Conservation (phyloP, 2,888 invertebrate genomes). For the Apocheima hispidaria region DNA sequence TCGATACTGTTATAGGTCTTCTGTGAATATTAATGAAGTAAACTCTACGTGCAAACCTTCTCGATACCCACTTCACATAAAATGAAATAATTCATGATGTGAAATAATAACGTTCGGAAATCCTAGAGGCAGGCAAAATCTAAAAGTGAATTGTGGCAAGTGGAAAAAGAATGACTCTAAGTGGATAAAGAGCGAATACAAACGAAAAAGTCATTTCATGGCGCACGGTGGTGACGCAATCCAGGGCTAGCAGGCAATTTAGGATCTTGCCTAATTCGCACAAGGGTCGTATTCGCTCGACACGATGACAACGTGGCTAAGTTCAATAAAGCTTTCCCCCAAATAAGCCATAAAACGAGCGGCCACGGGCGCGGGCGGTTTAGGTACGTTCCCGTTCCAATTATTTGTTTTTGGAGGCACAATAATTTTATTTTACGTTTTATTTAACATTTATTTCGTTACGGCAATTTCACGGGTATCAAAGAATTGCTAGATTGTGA, state of each 20-base stretch:
- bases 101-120: slow-evolving; percentile 72
- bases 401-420: slow-evolving; percentile 86
- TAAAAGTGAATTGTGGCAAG: slow-evolving; percentile 85
- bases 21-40: neutral
- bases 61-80: neutral
- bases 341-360: slow-evolving; percentile 85
- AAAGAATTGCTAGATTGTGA: slow-evolving; percentile 85
- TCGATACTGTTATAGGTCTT: slow-evolving; percentile 1
- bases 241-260: slow-evolving; percentile 51
- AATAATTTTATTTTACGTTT: slow-evolving; percentile 86
- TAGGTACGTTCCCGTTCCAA: slow-evolving; percentile 79
- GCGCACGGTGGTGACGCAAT: slow-evolving; percentile 77
- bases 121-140: slow-evolving; percentile 69
- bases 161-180: slow-evolving; percentile 84
- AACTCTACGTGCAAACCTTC: slow-evolving; percentile 2
- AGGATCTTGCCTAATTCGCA: slow-evolving; percentile 54
- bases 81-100: slow-evolving; percentile 64
- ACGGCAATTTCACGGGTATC: slow-evolving; percentile 86
- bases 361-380: slow-evolving; percentile 78
- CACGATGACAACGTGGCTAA: slow-evolving; percentile 75
- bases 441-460: slow-evolving; percentile 87
- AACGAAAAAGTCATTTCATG: slow-evolving; percentile 86
- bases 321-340: slow-evolving; percentile 86
- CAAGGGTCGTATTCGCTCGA: slow-evolving; percentile 68
- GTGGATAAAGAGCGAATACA: slow-evolving; percentile 85